Conservation (phyloP, 2,888 invertebrate species). For the Heliconius hortense region DNA sequence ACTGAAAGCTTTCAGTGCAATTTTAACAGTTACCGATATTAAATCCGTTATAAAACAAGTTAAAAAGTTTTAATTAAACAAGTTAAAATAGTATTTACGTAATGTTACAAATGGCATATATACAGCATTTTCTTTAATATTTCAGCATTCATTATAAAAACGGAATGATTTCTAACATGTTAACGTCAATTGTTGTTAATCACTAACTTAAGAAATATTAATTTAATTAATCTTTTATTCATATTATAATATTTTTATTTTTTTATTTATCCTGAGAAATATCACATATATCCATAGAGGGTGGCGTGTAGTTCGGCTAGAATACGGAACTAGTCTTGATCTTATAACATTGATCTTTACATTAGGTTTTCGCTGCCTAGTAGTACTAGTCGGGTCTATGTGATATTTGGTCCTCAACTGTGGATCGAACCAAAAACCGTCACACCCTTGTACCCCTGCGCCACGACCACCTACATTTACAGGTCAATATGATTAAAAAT, state of each 20-base stretch:
- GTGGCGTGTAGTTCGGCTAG: too few species aligned
- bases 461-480: not conserved
- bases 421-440: not conserved
- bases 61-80: not conserved
- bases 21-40: not conserved
- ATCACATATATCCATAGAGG: too few species aligned
- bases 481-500: not conserved
- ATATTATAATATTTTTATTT: too few species aligned
- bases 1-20: slow-evolving; percentile 7
- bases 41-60: slow-evolving; percentile 14
- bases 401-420: not conserved
- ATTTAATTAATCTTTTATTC: too few species aligned
- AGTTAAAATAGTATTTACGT: not conserved
- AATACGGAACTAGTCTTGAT: too few species aligned
- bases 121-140: not conserved
- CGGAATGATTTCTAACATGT: too few species aligned
- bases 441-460: not conserved
- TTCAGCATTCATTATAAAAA: not conserved
- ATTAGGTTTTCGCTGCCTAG: not conserved
- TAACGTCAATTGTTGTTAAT: too few species aligned
- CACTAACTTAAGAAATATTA: too few species aligned
- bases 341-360: not conserved
- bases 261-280: too few species aligned
- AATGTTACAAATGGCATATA: not conserved
- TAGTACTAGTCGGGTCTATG: too few species aligned